These are phyloP conservation scores for Pectinophora gossypiella DNA, from an alignment of 1,140 invertebrate genomes.

Conservation along the genomic window DNA sequence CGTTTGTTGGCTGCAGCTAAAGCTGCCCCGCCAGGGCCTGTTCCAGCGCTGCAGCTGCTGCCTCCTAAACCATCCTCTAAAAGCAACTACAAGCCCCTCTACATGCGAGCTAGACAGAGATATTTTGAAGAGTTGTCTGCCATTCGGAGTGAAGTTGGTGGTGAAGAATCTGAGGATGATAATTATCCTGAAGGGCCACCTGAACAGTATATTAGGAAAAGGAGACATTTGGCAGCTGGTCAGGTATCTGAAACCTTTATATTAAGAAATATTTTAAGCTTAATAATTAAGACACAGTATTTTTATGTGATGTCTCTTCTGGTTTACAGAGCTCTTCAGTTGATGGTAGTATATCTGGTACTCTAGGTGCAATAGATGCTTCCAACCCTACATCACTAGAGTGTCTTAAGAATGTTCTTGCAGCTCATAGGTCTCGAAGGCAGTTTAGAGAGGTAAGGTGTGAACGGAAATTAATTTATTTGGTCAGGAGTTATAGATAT, in stretches of 20 bases:
- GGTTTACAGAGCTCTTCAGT: too few relatives aligned
- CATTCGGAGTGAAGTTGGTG: constrained; percentile 78
- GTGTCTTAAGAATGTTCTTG: constrained; percentile 57
- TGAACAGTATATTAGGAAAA: constrained; percentile 43
- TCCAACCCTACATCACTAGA: constrained; percentile 46
- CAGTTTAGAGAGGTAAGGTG: constrained; percentile 61
- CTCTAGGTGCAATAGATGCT: constrained; percentile 45
- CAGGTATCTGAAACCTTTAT: too few relatives aligned
- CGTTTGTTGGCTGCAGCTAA: constrained; percentile 52
- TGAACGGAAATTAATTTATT: too few relatives aligned
- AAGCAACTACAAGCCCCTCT: constrained; percentile 53
- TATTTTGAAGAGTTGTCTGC: constrained; percentile 75
- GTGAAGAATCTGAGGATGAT: constrained; percentile 83
- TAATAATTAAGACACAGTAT: too few relatives aligned
- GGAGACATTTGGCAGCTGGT: constrained; percentile 34
- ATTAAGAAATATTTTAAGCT: too few relatives aligned
- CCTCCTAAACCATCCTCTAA: constrained; percentile 48
- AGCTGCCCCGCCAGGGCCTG: constrained; percentile 49
- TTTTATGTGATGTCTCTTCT: too few relatives aligned
- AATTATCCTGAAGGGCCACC: constrained; percentile 80
- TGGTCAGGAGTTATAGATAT: too few relatives aligned
- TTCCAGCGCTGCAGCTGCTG: constrained; percentile 40
- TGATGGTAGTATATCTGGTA: constrained; percentile 52
- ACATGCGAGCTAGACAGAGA: constrained; percentile 56
- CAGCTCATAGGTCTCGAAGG: constrained; percentile 49